These are phyloP conservation scores for Sinhomidia bicolor DNA, from an alignment of 2,888 invertebrate species.

Conservation along the genomic window DNA sequence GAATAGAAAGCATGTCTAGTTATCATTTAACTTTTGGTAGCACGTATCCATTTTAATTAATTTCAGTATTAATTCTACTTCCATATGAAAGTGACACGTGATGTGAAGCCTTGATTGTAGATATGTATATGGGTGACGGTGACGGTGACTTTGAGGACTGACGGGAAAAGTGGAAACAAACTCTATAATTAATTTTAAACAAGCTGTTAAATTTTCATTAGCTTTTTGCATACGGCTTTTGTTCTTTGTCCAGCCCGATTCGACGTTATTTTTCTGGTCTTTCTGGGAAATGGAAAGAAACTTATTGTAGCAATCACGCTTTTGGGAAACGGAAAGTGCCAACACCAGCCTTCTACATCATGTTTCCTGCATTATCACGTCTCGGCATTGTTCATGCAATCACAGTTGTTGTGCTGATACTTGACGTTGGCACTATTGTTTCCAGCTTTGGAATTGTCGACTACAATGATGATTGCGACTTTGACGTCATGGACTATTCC, in stretches of 20 bases:
- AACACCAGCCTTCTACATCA: neutral
- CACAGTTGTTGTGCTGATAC: conserved; percentile 8
- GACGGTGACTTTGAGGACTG: too few relatives aligned
- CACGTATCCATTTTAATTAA: too few relatives aligned
- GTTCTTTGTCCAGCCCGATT: too few relatives aligned
- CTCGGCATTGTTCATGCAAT: neutral
- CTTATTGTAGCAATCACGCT: neutral
- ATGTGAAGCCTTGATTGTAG: too few relatives aligned
- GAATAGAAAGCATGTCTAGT: too few relatives aligned
- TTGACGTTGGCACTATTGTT: conserved; percentile 1
- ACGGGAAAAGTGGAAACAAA: too few relatives aligned
- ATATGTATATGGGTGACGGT: too few relatives aligned
- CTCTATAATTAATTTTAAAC: too few relatives aligned
- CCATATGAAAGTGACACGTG: too few relatives aligned
- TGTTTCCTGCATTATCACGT: conserved; percentile 13
- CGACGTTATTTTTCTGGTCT: neutral
- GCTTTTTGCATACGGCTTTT: too few relatives aligned
- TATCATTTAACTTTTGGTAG: too few relatives aligned
- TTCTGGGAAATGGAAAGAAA: conserved; percentile 1
- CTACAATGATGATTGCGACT: conserved; percentile 76
- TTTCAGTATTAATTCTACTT: too few relatives aligned
- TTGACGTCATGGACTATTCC: conserved; percentile 64
- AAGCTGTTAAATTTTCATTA: neutral
- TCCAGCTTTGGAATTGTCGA: conserved; percentile 70
- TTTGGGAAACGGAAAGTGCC: neutral